These are phyloP conservation scores for Alentia gelatinosa DNA, from an alignment of 2,888 invertebrate genomes.

Conservation along the genomic window DNA sequence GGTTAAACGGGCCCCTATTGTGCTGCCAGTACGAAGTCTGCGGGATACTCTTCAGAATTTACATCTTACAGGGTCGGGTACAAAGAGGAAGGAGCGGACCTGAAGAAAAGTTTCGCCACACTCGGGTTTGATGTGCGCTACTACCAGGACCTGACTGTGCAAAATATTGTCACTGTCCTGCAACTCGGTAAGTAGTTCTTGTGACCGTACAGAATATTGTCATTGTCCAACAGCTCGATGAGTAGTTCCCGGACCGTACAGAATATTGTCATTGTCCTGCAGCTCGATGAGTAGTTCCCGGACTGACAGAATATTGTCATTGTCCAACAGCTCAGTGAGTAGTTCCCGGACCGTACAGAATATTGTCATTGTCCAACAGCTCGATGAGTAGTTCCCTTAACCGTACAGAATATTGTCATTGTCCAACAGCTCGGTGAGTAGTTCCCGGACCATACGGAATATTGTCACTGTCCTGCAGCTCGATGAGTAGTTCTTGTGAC, in stretches of 20 bases:
- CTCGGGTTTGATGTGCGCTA: constrained; percentile 18
- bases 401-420: neutral
- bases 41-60: too few species aligned
- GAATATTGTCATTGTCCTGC: neutral
- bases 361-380: neutral
- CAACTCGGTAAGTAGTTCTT: neutral
- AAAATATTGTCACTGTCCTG: neutral
- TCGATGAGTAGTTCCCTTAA: neutral
- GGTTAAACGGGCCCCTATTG: too few species aligned
- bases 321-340: neutral
- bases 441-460: neutral
- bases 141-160: constrained; percentile 41
- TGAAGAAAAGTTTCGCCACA: neutral
- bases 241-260: neutral
- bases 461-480: neutral
- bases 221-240: too few species aligned
- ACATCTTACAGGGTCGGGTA: constrained; percentile 1
- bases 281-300: neutral
- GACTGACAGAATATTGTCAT: neutral
- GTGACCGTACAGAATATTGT: neutral
- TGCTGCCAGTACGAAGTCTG: too few species aligned
- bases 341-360: neutral
- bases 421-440: neutral
- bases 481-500: neutral
- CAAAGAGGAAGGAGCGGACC: neutral